phyloP scores from a whole-genome alignment of 2,888 invertebrate genomes.

The Germaria angustata region DNA sequence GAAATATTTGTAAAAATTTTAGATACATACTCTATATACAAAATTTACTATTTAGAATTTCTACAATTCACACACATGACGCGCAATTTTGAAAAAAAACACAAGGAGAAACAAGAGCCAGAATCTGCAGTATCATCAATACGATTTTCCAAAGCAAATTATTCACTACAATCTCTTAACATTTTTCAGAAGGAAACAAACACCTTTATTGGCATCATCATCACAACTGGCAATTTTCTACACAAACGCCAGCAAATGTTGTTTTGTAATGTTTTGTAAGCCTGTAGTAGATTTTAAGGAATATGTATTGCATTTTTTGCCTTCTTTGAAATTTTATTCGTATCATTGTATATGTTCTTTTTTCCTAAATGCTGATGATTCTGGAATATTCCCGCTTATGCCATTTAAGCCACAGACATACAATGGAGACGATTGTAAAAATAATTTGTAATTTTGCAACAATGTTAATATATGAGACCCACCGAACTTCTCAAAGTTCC shows the following conservation, averaged over 20 bases:
- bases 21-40: not conserved
- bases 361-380: slow-evolving; percentile 1
- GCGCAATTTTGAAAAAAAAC: slow-evolving; percentile 4
- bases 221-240: not conserved
- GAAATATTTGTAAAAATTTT: no score
- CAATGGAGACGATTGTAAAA: no score
- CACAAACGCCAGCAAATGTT: slow-evolving; percentile 24
- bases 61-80: slow-evolving; percentile 53
- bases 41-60: slow-evolving; percentile 44
- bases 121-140: slow-evolving; percentile 57
- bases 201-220: slow-evolving; percentile 60
- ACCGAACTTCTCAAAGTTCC: no score
- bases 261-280: not conserved
- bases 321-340: not conserved
- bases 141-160: slow-evolving; percentile 33
- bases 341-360: slow-evolving; percentile 8
- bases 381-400: not conserved
- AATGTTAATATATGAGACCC: not conserved
- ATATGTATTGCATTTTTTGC: not conserved
- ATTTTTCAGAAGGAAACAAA: slow-evolving; percentile 31
- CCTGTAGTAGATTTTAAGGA: slow-evolving; percentile 24
- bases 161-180: slow-evolving; percentile 25
- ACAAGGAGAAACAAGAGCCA: slow-evolving; percentile 17
- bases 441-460: no score
- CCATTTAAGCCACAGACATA: slow-evolving; percentile 26